Evolutionary conservation across 1,140 invertebrate species (phyloP).

Genomic region (Lasaia peninsularis): DNA sequence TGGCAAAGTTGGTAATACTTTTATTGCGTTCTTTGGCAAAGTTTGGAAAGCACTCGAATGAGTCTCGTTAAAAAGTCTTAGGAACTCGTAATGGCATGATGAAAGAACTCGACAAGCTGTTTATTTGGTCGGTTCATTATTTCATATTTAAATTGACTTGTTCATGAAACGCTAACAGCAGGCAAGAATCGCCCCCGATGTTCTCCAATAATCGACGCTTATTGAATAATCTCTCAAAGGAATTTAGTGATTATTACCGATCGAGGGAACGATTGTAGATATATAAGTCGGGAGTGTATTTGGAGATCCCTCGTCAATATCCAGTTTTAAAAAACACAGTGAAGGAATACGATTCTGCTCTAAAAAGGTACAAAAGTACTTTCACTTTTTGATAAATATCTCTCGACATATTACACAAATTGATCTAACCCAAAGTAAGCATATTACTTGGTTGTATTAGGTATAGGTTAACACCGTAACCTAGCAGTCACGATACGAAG

Average conservation of each 20-base stretch:
- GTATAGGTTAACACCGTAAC: no score
- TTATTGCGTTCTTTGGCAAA: slow-evolving; percentile 61
- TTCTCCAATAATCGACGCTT: slow-evolving; percentile 57
- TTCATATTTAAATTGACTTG: slow-evolving; percentile 59
- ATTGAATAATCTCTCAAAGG: slow-evolving; percentile 50
- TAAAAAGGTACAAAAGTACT: no score
- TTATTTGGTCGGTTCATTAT: slow-evolving; percentile 59
- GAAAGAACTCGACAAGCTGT: slow-evolving; percentile 42
- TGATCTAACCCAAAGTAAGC: no score
- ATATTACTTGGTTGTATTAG: no score
- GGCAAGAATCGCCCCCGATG: slow-evolving; percentile 40
- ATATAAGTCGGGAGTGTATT: neutral
- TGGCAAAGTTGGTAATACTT: slow-evolving; percentile 28
- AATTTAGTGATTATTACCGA: slow-evolving; percentile 51
- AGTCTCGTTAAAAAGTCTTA: slow-evolving; percentile 55
- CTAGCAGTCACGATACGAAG: no score
- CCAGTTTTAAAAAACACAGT: no score
- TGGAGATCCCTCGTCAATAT: neutral
- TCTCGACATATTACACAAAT: no score
- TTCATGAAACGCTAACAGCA: slow-evolving; percentile 35
- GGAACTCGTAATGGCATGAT: slow-evolving; percentile 27
- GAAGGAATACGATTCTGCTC: no score
- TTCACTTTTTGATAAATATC: no score
- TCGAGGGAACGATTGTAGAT: neutral
- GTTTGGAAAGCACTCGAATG: slow-evolving; percentile 53